A percentile compares a stretch with the other conserved stretches of the same genome.
Conservation (phyloP, 35 echinoderm and acorn worm genomes). For the Eucidaris tribuloides region DNA sequence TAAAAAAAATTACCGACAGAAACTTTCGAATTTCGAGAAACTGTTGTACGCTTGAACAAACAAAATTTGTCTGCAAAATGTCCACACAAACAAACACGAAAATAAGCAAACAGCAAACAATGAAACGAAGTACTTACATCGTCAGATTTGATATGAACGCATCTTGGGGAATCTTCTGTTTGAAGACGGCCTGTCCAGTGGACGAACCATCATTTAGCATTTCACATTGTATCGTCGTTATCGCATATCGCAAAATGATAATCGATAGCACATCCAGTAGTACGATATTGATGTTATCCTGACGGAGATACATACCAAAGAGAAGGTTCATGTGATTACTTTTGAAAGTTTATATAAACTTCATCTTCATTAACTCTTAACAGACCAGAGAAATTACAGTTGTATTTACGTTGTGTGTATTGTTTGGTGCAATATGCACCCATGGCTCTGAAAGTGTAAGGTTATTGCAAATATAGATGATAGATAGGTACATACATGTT, state of each 20-base stretch:
- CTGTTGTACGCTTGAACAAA: no score
- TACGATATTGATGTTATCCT: slow-evolving; percentile 45
- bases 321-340: neutral
- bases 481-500: no score
- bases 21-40: no score
- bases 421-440: neutral
- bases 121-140: slow-evolving; percentile 38
- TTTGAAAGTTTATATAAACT: neutral
- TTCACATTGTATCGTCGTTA: slow-evolving; percentile 39
- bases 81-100: no score
- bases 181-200: slow-evolving; percentile 70
- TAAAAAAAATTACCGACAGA: no score
- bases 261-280: slow-evolving; percentile 39
- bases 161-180: slow-evolving; percentile 70
- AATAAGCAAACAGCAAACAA: no score
- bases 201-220: slow-evolving; percentile 56
- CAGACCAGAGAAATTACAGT: neutral
- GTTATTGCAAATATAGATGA: no score
- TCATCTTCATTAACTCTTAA: neutral
- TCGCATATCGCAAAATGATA: slow-evolving; percentile 58
- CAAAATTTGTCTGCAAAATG: no score
- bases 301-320: slow-evolving; percentile 1
- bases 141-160: slow-evolving; percentile 73
- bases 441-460: neutral
- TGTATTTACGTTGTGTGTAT: neutral